Conservation (phyloP, 2,888 invertebrate species). For the Noctuana brunneofusca region DNA sequence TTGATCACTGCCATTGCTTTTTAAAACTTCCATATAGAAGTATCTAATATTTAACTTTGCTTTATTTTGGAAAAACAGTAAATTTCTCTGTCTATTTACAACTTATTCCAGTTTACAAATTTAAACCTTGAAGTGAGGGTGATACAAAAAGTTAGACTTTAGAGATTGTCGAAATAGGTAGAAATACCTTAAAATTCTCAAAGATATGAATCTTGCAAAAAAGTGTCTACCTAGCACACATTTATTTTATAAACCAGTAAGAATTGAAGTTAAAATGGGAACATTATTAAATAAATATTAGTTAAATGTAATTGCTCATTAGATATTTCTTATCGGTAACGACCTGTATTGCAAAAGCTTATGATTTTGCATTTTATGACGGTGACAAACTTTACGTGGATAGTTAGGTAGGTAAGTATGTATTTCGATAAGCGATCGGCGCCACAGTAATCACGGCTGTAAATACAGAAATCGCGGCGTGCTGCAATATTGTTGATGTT, state of each 20-base stretch:
- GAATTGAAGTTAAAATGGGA: not conserved
- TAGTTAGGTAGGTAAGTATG: conserved; percentile 44
- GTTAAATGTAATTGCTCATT: conserved; percentile 27
- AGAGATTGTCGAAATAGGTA: too few relatives aligned
- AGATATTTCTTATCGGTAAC: conserved; percentile 50
- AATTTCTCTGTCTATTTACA: too few relatives aligned
- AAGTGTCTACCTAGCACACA: too few relatives aligned
- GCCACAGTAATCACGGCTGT: conserved; percentile 50
- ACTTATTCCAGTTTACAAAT: too few relatives aligned
- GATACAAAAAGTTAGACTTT: too few relatives aligned
- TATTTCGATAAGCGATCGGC: conserved; percentile 49
- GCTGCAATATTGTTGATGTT: conserved; percentile 50
- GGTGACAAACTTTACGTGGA: conserved; percentile 45
- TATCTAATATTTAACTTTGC: too few relatives aligned
- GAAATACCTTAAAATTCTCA: too few relatives aligned
- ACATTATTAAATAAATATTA: conserved; percentile 12
- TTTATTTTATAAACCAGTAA: not conserved
- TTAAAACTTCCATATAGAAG: too few relatives aligned
- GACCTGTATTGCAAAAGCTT: conserved; percentile 45
- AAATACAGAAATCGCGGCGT: conserved; percentile 47
- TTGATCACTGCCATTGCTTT: too few relatives aligned
- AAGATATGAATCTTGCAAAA: too few relatives aligned
- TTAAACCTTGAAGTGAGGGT: too few relatives aligned
- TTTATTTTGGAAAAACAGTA: too few relatives aligned
- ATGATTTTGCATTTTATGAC: conserved; percentile 45